phyloP scores from a whole-genome alignment of 2,888 invertebrate genomes.

The Macrophya annulata region DNA sequence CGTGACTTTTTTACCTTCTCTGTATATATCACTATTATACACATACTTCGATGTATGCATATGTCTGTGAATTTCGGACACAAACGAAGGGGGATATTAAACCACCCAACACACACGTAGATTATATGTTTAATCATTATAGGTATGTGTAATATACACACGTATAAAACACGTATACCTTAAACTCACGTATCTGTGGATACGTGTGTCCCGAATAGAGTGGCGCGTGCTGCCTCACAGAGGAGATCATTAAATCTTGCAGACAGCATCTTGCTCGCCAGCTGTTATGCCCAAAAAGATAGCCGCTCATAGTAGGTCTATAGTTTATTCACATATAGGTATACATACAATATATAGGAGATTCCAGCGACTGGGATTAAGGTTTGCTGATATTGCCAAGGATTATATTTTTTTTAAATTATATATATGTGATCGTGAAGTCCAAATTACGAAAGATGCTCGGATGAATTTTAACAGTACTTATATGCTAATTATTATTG shows the following conservation, averaged over 20 bases:
- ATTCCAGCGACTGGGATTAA: background rate
- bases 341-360: background rate
- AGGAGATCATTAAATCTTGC: constrained; percentile 59
- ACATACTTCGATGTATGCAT: background rate
- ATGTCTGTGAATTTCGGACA: background rate
- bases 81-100: background rate
- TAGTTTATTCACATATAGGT: background rate
- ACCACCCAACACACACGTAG: background rate
- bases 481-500: constrained; percentile 9
- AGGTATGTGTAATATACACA: constrained; percentile 7
- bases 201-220: constrained; percentile 24
- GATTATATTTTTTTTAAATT: too few species aligned
- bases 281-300: constrained; percentile 55
- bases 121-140: background rate
- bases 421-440: too few species aligned
- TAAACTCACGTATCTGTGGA: background rate
- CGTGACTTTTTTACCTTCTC: constrained; percentile 69
- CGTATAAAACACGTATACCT: background rate
- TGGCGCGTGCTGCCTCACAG: constrained; percentile 53
- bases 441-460: background rate
- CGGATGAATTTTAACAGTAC: constrained; percentile 26
- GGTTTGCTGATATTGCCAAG: background rate
- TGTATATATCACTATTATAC: constrained; percentile 33
- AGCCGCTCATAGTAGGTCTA: constrained; percentile 13
- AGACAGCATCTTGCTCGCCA: constrained; percentile 59